phyloP scores from a whole-genome alignment of 1,140 invertebrate genomes.

The Drosophila yakuba region DNA sequence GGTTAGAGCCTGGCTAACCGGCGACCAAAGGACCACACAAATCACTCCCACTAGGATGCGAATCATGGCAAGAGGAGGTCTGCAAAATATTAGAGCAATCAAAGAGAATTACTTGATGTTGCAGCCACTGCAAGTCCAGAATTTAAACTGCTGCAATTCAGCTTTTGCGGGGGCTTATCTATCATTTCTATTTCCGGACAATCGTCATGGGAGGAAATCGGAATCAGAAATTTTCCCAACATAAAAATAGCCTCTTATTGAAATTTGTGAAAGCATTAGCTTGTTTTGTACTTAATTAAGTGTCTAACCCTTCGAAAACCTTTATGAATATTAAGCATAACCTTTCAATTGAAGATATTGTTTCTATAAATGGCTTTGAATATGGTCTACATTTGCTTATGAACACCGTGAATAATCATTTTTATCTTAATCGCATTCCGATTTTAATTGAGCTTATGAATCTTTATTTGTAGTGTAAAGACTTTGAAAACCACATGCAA shows the following conservation, averaged over 20 bases:
- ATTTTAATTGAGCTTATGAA: neutral
- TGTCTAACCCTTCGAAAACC: neutral
- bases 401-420: no score
- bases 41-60: slow-evolving; percentile 34
- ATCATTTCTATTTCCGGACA: slow-evolving; percentile 40
- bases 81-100: slow-evolving; percentile 8
- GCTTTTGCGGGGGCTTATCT: slow-evolving; percentile 21
- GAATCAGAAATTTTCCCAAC: slow-evolving; percentile 27
- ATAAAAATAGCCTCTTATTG: neutral
- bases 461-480: slow-evolving; percentile 4
- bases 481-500: slow-evolving; percentile 10
- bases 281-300: neutral
- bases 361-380: no score
- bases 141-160: slow-evolving; percentile 15
- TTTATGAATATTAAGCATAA: neutral
- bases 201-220: slow-evolving; percentile 23
- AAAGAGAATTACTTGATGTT: slow-evolving; percentile 26
- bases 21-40: slow-evolving; percentile 35
- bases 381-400: no score
- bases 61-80: slow-evolving; percentile 37
- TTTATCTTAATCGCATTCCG: no score
- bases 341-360: no score
- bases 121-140: slow-evolving; percentile 5
- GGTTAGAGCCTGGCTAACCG: slow-evolving; percentile 21
- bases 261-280: slow-evolving; percentile 3